phyloP scores from a whole-genome alignment of 2,888 invertebrate species.

The Slavum lentiscoides region DNA sequence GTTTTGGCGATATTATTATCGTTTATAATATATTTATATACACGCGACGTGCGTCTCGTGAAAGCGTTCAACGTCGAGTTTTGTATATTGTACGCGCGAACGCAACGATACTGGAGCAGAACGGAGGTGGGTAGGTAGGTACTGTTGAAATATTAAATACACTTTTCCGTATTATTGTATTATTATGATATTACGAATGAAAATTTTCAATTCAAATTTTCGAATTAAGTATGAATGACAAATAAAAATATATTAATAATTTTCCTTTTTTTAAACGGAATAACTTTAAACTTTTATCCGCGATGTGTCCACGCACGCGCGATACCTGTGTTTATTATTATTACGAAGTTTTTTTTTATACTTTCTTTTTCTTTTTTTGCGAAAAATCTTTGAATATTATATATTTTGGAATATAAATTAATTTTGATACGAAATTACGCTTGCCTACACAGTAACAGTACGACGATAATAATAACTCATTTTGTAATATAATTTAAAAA shows the following conservation, averaged over 20 bases:
- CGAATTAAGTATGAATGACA: background rate
- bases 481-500: no score
- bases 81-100: background rate
- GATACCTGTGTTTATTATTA: no score
- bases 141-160: constrained; percentile 4
- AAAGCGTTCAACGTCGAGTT: constrained; percentile 13
- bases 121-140: no score
- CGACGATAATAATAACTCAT: no score
- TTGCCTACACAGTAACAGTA: no score
- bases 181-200: background rate
- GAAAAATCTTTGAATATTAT: no score
- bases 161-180: background rate
- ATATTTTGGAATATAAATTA: no score
- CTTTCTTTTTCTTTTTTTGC: no score
- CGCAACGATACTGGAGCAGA: no score
- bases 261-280: background rate
- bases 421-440: no score
- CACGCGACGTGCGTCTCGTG: background rate
- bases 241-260: background rate
- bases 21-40: background rate
- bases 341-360: no score
- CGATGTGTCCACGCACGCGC: no score
- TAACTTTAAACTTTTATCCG: background rate
- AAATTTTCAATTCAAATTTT: constrained; percentile 1
- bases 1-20: background rate